Percentiles rank a stretch among this genome's conserved stretches.
Conservation (phyloP, 2,888 invertebrate genomes). For the Bellardia pandia region DNA sequence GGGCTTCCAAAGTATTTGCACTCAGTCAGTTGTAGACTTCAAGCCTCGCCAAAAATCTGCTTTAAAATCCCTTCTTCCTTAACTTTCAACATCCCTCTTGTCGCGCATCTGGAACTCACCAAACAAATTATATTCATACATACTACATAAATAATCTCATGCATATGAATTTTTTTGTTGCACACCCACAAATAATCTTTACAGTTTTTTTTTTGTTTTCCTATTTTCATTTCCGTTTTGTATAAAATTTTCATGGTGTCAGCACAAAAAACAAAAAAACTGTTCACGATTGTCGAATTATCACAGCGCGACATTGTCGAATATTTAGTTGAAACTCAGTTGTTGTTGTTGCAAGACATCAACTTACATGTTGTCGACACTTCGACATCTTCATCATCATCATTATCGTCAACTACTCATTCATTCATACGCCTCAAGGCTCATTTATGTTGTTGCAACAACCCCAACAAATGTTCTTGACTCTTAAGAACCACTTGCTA, state of each 20-base stretch:
- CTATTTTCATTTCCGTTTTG: constrained; percentile 57
- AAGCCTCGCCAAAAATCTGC: too few relatives aligned
- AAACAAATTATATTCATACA: constrained; percentile 19
- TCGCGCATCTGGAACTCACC: not conserved
- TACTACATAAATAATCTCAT: constrained; percentile 17
- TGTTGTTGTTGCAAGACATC: constrained; percentile 42
- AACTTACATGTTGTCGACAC: constrained; percentile 45
- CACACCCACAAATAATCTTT: constrained; percentile 67
- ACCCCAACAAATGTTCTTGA: constrained; percentile 50
- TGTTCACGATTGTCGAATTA: constrained; percentile 78
- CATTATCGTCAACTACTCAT: constrained; percentile 9
- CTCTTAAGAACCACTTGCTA: constrained; percentile 63
- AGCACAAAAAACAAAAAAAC: constrained; percentile 70
- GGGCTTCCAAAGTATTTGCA: too few relatives aligned
- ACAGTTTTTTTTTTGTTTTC: constrained; percentile 32
- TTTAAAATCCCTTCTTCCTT: too few relatives aligned
- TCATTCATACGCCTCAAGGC: constrained; percentile 62
- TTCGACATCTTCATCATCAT: constrained; percentile 44
- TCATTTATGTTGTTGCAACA: constrained; percentile 22
- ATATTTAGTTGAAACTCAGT: constrained; percentile 55
- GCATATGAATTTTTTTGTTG: constrained; percentile 26
- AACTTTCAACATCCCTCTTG: not conserved
- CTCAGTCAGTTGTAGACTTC: too few relatives aligned
- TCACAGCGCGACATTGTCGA: constrained; percentile 74
- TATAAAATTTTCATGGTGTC: constrained; percentile 68